phyloP scores from a whole-genome alignment of 2,888 invertebrate genomes.

The Leptinotarsa rubiginosa region DNA sequence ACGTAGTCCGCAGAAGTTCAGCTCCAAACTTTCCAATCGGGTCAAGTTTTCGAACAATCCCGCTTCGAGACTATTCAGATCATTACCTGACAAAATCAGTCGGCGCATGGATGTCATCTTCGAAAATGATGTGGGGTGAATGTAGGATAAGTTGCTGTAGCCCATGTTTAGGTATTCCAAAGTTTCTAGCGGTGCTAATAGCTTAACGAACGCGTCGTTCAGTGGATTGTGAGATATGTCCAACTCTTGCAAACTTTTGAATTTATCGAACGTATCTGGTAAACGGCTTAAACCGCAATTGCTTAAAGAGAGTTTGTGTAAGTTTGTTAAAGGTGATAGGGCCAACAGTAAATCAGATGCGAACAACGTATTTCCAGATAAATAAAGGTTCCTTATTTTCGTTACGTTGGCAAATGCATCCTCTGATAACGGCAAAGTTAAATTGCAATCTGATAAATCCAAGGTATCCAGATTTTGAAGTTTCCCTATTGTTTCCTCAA shows the following conservation, averaged over 20 bases:
- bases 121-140: conserved; percentile 75
- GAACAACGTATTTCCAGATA: conserved; percentile 77
- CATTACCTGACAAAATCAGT: conserved; percentile 77
- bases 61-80: conserved; percentile 74
- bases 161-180: conserved; percentile 80
- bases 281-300: conserved; percentile 75
- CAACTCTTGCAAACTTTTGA: conserved; percentile 75
- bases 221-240: conserved; percentile 80
- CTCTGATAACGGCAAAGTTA: conserved; percentile 75
- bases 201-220: conserved; percentile 74
- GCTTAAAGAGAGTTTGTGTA: conserved; percentile 76
- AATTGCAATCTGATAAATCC: conserved; percentile 77
- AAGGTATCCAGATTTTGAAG: conserved; percentile 74
- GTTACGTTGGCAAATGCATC: conserved; percentile 78
- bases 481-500: conserved; percentile 74
- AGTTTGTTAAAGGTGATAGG: conserved; percentile 73
- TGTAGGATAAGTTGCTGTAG: conserved; percentile 75
- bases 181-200: conserved; percentile 74
- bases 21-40: conserved; percentile 74
- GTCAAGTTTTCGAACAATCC: conserved; percentile 78
- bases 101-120: conserved; percentile 77
- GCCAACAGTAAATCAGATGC: conserved; percentile 77
- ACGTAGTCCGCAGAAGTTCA: conserved; percentile 77
- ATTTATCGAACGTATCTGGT: conserved; percentile 76
- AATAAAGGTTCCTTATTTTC: conserved; percentile 73